These are phyloP conservation scores for Bovichtus diacanthus DNA, from an alignment of 2,797 vertebrate species.

Conservation along the genomic window DNA sequence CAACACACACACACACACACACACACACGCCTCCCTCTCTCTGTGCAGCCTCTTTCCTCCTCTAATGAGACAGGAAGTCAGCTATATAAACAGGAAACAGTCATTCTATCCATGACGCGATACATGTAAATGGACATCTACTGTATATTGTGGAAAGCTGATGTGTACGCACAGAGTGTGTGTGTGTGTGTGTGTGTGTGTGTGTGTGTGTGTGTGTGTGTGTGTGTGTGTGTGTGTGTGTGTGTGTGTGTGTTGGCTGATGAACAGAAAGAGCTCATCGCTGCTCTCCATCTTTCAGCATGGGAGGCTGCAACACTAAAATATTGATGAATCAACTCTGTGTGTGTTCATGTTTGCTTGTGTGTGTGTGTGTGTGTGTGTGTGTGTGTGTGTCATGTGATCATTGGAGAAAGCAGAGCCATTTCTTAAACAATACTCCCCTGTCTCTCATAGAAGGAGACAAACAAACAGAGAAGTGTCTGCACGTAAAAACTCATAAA, in stretches of 20 bases:
- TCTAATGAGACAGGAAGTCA: conserved; percentile 72
- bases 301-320: conserved; percentile 72
- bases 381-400: conserved; percentile 13
- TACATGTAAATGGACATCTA: not conserved
- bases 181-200: conserved; percentile 14
- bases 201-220: conserved; percentile 20
- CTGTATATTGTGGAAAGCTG: conserved; percentile 2
- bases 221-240: not conserved
- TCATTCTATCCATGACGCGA: conserved; percentile 45
- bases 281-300: conserved; percentile 74
- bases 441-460: not conserved
- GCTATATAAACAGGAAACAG: conserved; percentile 75
- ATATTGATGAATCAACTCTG: conserved; percentile 81
- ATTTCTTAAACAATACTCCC: not conserved
- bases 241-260: conserved; percentile 29
- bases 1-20: not conserved
- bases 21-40: conserved; percentile 6
- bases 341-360: conserved; percentile 39
- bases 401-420: conserved; percentile 11
- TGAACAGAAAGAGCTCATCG: conserved; percentile 48
- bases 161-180: not conserved
- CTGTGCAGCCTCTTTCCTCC: conserved; percentile 35
- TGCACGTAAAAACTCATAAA: not conserved
- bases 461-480: not conserved
- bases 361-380: not conserved